Evolutionary conservation across 1,140 invertebrate genomes (phyloP).

Genomic region (Drosophila erecta): DNA sequence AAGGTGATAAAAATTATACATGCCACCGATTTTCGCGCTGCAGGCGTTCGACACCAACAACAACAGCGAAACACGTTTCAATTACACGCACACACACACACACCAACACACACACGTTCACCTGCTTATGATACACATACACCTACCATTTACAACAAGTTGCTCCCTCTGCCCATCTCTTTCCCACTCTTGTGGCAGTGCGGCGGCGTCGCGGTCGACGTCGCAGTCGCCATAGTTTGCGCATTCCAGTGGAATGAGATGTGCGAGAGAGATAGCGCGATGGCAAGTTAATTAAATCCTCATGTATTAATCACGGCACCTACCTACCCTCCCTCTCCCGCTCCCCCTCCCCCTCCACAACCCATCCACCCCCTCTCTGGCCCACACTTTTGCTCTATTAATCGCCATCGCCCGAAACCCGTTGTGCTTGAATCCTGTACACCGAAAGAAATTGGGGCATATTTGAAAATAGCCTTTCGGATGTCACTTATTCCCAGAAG

Average conservation of each 20-base stretch:
- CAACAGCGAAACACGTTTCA: constrained; percentile 73
- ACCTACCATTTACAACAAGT: constrained; percentile 70
- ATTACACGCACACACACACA: constrained; percentile 64
- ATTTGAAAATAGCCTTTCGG: neutral
- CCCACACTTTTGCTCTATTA: constrained; percentile 60
- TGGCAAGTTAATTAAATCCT: constrained; percentile 82
- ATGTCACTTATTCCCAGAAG: too few relatives aligned
- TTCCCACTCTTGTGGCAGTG: neutral
- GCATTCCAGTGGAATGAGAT: constrained; percentile 51
- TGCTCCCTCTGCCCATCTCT: constrained; percentile 30
- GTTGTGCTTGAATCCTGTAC: constrained; percentile 37
- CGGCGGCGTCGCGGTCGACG: constrained; percentile 37
- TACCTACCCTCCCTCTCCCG: constrained; percentile 17
- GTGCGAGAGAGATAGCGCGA: constrained; percentile 65
- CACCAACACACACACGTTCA: neutral
- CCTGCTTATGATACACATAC: constrained; percentile 51
- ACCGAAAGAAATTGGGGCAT: neutral
- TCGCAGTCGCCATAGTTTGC: constrained; percentile 71
- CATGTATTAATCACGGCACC: constrained; percentile 83
- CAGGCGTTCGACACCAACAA: constrained; percentile 67
- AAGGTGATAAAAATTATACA: constrained; percentile 84
- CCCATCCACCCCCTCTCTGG: neutral
- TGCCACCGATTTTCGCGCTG: constrained; percentile 84
- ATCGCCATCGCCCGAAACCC: constrained; percentile 65
- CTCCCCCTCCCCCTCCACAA: neutral